Evolutionary conservation across 2,888 invertebrate genomes (phyloP).

Genomic region (Helicoverpa assulta): DNA sequence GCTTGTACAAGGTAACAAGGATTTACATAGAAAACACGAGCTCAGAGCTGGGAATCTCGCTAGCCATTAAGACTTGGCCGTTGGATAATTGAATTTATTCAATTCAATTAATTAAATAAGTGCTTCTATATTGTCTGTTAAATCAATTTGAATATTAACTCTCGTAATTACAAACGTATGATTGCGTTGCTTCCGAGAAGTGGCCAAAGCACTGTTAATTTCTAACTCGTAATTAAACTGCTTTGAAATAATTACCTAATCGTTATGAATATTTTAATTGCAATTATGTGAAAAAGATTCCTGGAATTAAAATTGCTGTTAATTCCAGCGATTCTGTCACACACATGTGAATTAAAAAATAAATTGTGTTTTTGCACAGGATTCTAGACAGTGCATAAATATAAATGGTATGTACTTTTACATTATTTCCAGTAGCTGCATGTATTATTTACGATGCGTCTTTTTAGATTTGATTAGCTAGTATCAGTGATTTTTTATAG

Average conservation of each 20-base stretch:
- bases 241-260: background rate
- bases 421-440: no score
- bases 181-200: slow-evolving; percentile 1
- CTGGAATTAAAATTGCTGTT: background rate
- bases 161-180: background rate
- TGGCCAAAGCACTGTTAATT: background rate
- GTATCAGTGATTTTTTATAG: no score
- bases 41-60: no score
- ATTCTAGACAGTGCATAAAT: no score
- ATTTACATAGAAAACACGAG: no score
- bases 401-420: no score
- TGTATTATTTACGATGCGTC: no score
- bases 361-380: background rate
- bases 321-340: background rate
- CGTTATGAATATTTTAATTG: background rate
- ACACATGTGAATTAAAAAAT: background rate
- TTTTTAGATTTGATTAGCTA: no score
- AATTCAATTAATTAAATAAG: background rate
- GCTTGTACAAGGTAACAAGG: no score
- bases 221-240: background rate
- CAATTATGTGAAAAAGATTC: background rate
- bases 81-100: background rate
- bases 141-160: background rate
- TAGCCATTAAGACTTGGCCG: background rate
- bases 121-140: background rate